Conservation (phyloP, 1,140 invertebrate species). For the Drosophila athabasca region DNA sequence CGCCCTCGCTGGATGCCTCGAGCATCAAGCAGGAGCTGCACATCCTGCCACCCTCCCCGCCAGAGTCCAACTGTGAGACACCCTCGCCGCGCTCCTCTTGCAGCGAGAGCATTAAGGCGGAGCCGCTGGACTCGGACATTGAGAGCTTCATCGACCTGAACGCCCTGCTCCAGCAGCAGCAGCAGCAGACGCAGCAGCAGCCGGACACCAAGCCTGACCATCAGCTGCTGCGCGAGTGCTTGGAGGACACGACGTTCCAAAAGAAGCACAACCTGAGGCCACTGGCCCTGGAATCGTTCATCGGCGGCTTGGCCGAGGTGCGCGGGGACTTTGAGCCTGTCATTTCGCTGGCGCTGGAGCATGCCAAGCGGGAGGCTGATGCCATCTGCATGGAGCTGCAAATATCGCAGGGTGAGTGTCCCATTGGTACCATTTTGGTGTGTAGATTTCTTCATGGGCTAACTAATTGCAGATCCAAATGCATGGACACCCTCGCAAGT, state of each 20-base stretch:
- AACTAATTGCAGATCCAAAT: constrained; percentile 89
- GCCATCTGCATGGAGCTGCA: constrained; percentile 92
- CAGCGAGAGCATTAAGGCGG: constrained; percentile 69
- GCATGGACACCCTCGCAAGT: constrained; percentile 93
- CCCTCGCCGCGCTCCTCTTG: constrained; percentile 74
- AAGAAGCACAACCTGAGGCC: constrained; percentile 91
- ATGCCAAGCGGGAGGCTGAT: constrained; percentile 92
- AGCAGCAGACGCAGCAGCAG: constrained; percentile 47
- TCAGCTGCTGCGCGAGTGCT: constrained; percentile 90
- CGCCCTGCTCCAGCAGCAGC: constrained; percentile 64
- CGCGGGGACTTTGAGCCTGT: constrained; percentile 91
- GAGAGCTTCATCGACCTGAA: constrained; percentile 80
- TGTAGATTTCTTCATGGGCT: not conserved
- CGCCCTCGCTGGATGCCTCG: constrained; percentile 71
- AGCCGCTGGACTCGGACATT: constrained; percentile 78
- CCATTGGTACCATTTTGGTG: not conserved
- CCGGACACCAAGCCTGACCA: constrained; percentile 86
- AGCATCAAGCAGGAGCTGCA: constrained; percentile 82
- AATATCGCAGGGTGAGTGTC: constrained; percentile 92
- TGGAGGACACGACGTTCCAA: constrained; percentile 93
- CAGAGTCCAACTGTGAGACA: constrained; percentile 82
- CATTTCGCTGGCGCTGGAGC: constrained; percentile 92
- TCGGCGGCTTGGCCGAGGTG: constrained; percentile 85
- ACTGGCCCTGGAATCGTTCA: constrained; percentile 86
- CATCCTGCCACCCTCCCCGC: constrained; percentile 81